phyloP scores from a whole-genome alignment of 2,888 invertebrate genomes.

The Timema cristinae region DNA sequence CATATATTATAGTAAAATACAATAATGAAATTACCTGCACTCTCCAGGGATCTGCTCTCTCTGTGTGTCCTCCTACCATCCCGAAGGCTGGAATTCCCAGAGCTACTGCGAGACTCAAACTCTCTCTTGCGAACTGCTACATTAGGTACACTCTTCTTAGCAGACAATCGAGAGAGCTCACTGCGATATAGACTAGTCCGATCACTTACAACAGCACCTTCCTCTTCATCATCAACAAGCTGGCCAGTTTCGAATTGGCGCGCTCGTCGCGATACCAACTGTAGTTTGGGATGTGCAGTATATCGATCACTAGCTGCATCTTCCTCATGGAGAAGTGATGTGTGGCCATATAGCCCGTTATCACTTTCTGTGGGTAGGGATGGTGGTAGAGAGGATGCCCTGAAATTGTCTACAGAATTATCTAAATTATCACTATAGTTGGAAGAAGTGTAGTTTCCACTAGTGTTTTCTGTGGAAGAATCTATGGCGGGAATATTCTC shows the following conservation, averaged over 20 bases:
- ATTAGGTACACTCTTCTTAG: constrained; percentile 66
- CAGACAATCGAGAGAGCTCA: constrained; percentile 49
- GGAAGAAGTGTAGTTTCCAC: constrained; percentile 13
- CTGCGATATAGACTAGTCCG: constrained; percentile 59
- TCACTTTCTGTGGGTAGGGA: constrained; percentile 37
- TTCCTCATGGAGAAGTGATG: constrained; percentile 41
- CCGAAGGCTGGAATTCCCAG: constrained; percentile 19
- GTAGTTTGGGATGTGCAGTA: constrained; percentile 41
- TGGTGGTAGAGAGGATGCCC: constrained; percentile 47
- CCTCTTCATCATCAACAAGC: constrained; percentile 54
- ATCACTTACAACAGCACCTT: constrained; percentile 51
- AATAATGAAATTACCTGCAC: constrained; percentile 25
- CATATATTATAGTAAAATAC: neutral
- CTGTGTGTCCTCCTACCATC: constrained; percentile 44
- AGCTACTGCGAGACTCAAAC: constrained; percentile 60
- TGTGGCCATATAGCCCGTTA: constrained; percentile 10
- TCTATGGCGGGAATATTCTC: constrained; percentile 52
- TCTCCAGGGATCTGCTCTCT: constrained; percentile 54
- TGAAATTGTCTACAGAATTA: constrained; percentile 9
- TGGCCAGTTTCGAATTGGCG: constrained; percentile 68
- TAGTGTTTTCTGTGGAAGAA: constrained; percentile 6
- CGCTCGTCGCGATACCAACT: constrained; percentile 68
- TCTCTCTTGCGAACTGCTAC: constrained; percentile 69
- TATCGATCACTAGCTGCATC: neutral
- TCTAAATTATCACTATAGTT: constrained; percentile 16